Conservation (phyloP, 2,888 invertebrate species). For the Brenthis hecate region DNA sequence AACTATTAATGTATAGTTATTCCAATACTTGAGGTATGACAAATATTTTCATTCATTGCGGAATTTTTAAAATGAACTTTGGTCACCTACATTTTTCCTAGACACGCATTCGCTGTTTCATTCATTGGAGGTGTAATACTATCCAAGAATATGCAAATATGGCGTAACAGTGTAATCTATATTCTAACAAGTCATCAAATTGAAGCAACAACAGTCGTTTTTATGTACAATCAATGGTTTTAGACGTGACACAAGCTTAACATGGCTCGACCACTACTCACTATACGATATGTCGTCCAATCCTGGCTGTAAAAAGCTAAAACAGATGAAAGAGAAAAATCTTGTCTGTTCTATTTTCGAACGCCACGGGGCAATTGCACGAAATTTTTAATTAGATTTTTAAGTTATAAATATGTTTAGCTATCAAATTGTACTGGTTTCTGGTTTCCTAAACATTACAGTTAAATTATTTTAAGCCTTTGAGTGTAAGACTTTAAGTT, state of each 20-base stretch:
- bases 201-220: slow-evolving; percentile 14
- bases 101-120: neutral
- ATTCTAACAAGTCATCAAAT: slow-evolving; percentile 26
- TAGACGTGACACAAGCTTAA: slow-evolving; percentile 16
- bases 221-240: slow-evolving; percentile 27
- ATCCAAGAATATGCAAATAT: slow-evolving; percentile 9
- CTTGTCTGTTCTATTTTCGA: too few species aligned
- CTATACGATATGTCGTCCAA: slow-evolving; percentile 6
- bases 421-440: too few species aligned
- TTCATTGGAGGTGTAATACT: slow-evolving; percentile 3
- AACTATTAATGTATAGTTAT: too few species aligned
- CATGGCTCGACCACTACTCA: neutral
- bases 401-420: too few species aligned
- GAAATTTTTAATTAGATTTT: too few species aligned
- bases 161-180: slow-evolving; percentile 17
- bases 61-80: slow-evolving; percentile 14
- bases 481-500: too few species aligned
- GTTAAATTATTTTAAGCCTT: too few species aligned
- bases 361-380: too few species aligned
- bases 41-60: neutral
- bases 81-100: neutral
- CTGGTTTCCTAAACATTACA: too few species aligned
- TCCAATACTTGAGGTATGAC: too few species aligned
- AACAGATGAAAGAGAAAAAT: too few species aligned
- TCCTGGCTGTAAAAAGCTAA: too few species aligned